Base-by-base conservation (phyloP, 2,888 invertebrate species). In the Eupeodes latifasciatus region DNA sequence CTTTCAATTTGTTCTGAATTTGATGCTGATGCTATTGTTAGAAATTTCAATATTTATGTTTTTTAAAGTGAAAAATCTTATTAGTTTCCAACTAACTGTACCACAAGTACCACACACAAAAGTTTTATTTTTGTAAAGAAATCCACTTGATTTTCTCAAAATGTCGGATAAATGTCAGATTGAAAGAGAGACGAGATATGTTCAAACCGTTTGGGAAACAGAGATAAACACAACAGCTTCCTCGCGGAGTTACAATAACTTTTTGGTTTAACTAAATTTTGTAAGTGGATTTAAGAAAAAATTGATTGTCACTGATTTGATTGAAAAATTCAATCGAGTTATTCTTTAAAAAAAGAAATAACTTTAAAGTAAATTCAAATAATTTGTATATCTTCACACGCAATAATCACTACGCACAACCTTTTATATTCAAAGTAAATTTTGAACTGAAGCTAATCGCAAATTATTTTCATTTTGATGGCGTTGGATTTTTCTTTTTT, bases 81-180 rank as follows among this genome's bases (percentile, higher is more conserved):
- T 87, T 83, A 51, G 87, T 80, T 83, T 87, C 84, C 87, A 87
- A 77, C 61, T 61, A 76, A 87, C 83, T 83, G 79, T 72, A 72
- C 72, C 67, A 40, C 66, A 44, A 61, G 79, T 72, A 72, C 72
- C 67, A 40, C 66, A 44, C 66, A 61, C 16, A 12, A 16, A 19
- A 47, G n/a, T 53, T 53, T 12, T 59, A 51, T 53, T 61, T 47
- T 5, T 47, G 16, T 40, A 55, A n/a, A 53, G 11, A 67, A 88
- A 74, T 84, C 64, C 81, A 87, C 84, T 87, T 81, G 84, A 79
- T 84, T 81, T 78, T 78, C 76, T 85, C 81, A 88, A 88, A 85
- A 88, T 88, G 88, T 88, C 88, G 81, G 88, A 85, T 78, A 85
- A 88, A 88, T 66, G 84, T 85, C 84, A 85, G 81, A 85, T 59